Evolutionary conservation across 2,888 invertebrate genomes (phyloP), one percentile per base, ranked within the genome.

Genomic region (Scelioninae gen. 1): DNA sequence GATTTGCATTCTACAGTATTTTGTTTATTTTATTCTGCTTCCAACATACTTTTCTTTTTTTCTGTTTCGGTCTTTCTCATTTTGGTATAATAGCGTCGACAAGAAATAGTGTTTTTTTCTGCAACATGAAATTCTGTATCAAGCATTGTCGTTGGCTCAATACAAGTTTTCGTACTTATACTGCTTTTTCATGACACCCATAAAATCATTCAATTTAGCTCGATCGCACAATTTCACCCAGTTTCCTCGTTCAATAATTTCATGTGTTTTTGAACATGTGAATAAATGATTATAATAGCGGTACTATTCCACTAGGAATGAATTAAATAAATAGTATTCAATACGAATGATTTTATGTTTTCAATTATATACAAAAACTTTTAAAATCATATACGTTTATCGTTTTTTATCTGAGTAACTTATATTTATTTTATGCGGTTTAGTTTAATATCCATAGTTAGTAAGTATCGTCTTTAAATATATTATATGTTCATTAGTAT

Each of bases 1-100:
- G 51, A 72, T 72, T 72, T 72, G 62, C 53, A 72, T 62, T 53
- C 43, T 51, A 51, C 71, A 51, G 40, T 55, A 53, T 55, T 55
- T 55, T 29, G 29, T 29, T n/a, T 11, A 51, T 23, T 55, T 55
- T 32, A 43, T 43, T 43, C 13, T 43, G 7, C n/a, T 43, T 43
- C n/a, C 43, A n/a, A n/a, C 43, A n/a, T 5, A 43, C 43, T 13
- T 55, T 32, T 32, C 32, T 55, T 32, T 13, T 7, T 5, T 13
- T 11, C 8, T 13, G 13, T 7, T 13, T 55, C 32, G 9, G 32
- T 13, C 13, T 31, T 32, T 32, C 53, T 55, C 23, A 32, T 32
- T 55, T 55, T 31, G 13, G 32, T 13, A 32, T 55, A 55, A 55
- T 32, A 55, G 13, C 13, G 0, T 13, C 32, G 5, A 6, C 13